Percentiles rank a stretch among this genome's conserved stretches.
These are phyloP conservation scores for Lacerta agilis DNA, from an alignment of 2,797 vertebrate genomes.

Conservation along the genomic window DNA sequence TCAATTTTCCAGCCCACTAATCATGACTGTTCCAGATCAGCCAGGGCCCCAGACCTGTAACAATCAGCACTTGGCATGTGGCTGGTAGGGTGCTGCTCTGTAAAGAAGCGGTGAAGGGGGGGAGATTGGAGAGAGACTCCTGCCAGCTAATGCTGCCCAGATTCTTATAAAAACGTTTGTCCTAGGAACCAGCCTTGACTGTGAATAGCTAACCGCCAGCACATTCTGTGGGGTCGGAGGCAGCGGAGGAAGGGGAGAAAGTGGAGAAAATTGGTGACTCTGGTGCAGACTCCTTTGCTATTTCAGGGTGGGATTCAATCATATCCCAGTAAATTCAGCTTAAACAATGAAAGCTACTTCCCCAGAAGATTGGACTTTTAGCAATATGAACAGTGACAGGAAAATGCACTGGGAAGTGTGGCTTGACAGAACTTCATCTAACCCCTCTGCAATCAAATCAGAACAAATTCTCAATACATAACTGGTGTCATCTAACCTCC, in stretches of 20 bases:
- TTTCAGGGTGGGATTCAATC: no score
- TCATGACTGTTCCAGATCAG: constrained; percentile 19
- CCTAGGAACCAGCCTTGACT: not conserved
- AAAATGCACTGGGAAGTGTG: no score
- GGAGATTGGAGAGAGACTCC: not conserved
- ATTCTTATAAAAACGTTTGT: not conserved
- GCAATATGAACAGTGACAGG: no score
- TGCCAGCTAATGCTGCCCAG: not conserved
- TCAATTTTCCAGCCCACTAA: constrained; percentile 33
- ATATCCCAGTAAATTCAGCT: no score
- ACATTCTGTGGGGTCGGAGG: no score
- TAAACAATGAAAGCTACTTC: no score
- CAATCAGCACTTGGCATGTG: constrained; percentile 11
- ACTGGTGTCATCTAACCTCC: no score
- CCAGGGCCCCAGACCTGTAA: not conserved
- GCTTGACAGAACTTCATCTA: no score
- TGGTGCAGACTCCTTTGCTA: not conserved
- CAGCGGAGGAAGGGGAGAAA: not conserved
- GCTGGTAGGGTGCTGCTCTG: not conserved
- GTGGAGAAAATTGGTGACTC: not conserved
- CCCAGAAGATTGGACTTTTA: no score
- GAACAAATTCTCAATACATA: no score
- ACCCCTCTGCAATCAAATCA: no score
- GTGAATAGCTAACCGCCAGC: not conserved
- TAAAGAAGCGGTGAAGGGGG: not conserved